Percentiles rank a stretch among this genome's conserved stretches.
These are phyloP conservation scores for Penaeus japonicus DNA, from an alignment of 1,140 invertebrate species.

Conservation along the genomic window DNA sequence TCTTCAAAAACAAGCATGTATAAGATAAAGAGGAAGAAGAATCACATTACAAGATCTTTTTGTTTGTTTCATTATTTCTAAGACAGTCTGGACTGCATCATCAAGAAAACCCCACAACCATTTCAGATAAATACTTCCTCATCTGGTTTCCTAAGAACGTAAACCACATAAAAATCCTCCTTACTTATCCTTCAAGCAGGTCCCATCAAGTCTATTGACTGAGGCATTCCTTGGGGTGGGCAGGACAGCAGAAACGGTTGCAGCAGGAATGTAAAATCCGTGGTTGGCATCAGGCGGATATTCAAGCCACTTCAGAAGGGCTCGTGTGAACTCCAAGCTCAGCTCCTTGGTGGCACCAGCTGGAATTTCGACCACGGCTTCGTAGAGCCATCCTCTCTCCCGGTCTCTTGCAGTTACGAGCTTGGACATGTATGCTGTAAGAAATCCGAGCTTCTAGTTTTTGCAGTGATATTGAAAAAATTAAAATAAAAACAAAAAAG, in stretches of 20 bases:
- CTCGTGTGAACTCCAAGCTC: slow-evolving; percentile 89
- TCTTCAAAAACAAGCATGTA: no score
- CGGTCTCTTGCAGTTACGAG: slow-evolving; percentile 87
- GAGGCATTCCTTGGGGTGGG: slow-evolving; percentile 83
- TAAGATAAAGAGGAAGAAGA: no score
- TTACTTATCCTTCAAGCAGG: slow-evolving; percentile 37
- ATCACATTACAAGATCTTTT: no score
- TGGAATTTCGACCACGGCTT: slow-evolving; percentile 82
- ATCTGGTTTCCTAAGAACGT: no score
- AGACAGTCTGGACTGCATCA: no score
- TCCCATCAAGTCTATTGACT: slow-evolving; percentile 72
- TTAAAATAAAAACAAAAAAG: slow-evolving; percentile 1
- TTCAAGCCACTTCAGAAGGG: slow-evolving; percentile 97
- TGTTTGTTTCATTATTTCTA: no score
- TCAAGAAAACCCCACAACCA: no score
- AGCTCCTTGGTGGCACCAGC: slow-evolving; percentile 82
- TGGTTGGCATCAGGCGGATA: slow-evolving; percentile 99
- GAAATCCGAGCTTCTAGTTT: background rate
- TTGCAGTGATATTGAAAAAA: slow-evolving; percentile 10
- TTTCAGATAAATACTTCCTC: no score
- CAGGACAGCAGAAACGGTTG: slow-evolving; percentile 80
- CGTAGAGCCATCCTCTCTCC: slow-evolving; percentile 85
- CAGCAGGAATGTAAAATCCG: slow-evolving; percentile 91
- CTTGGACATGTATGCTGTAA: slow-evolving; percentile 37
- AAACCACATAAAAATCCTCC: background rate